Base-by-base conservation (phyloP, 2,797 vertebrate genomes). In the Coilia nasus region DNA sequence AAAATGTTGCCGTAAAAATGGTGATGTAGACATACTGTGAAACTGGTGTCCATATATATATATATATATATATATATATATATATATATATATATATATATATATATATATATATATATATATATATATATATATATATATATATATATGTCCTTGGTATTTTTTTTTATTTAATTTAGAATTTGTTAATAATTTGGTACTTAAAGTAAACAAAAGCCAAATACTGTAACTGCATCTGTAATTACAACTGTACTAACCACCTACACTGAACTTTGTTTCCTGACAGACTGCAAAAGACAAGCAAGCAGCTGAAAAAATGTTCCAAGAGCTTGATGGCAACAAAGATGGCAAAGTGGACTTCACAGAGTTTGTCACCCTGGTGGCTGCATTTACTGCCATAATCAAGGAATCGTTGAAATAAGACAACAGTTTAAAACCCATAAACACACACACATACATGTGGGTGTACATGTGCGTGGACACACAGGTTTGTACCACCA, bases 281-380 rank as follows among this genome's bases (percentile, higher is more conserved):
- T 0, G 1, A 1, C 0, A 46, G 90, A 67, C 78, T 0, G 0
- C 44, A 2, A 0, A 0, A 0, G 46, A 88, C 60, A 2, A 90
- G n/a, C n/a, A n/a, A n/a, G n/a, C n/a, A n/a, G n/a, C n/a, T n/a
- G n/a, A 90, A 0, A 0, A 84, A 0, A 81, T 93, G 23, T 92
- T 95, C 28, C 46, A 47, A 0, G 0, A 0, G 0, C 85, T 95
- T 85, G 93, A 95, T 23, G 0, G 0, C 0, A 88, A 95, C 19
- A 0, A 1, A 0, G 64, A 90, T 23, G 90, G 89, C 0, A 0
- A 0, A 0, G 86, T 95, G 23, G 25, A 90, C 83, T 94, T 93
- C 47, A 0, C 25, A 0, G 93, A 95, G 86, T 95, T 83, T 2
- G 0, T 89, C 3, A 23, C 3, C 5, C 44, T 93, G 31, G 35